Base-by-base conservation (phyloP, 1,140 invertebrate genomes). In the Drosophila ohnishii region DNA sequence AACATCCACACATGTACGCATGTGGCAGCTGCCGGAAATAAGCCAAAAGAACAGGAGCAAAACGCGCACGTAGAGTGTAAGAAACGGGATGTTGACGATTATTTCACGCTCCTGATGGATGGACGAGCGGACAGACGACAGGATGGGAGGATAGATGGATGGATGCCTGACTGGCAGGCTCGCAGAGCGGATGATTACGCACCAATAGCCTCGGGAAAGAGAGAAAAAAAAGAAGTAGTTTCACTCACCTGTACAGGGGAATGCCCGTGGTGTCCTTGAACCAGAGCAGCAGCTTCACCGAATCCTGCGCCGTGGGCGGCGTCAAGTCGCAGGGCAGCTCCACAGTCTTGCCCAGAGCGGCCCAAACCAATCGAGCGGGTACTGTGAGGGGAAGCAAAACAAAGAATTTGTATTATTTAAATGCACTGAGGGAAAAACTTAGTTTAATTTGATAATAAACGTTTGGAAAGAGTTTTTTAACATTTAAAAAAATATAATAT, bases 311-410 rank as follows among this genome's bases (percentile, higher is more conserved):
- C 35, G 93, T 92, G 7, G 95, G 94, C 5, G 96, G 94, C 11
- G 95, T 96, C 39, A 97, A 93, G 91, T 97, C 95, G 92, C 96
- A 97, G 1, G 96, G 96, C 76, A 97, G 91, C 63, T 96, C 94
- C 8, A 95, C 95, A 81, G 94, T 93, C 30, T 94, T 94, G 19
- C 96, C 96, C 53, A 95, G 93, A 25, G 95, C 93, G 8, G 95
- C 95, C 95, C 96, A 96, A 16, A 97, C 93, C 57, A 94, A 91
- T 66, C 94, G 94, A 37, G 94, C 93, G 50, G 94, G 94, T 78
- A 94, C 95, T 95, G 92, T 19, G 45, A 14, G 13, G 0, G 0
- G 14, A 45, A 53, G 19, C 19, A 37, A 25, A 40, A 45, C 37
- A 44, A 48, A 14, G 28, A 69, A 62, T 53, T 57, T 58, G n/a